Conservation (phyloP, 2,797 vertebrate genomes). For the Micrastur ruficollis region DNA sequence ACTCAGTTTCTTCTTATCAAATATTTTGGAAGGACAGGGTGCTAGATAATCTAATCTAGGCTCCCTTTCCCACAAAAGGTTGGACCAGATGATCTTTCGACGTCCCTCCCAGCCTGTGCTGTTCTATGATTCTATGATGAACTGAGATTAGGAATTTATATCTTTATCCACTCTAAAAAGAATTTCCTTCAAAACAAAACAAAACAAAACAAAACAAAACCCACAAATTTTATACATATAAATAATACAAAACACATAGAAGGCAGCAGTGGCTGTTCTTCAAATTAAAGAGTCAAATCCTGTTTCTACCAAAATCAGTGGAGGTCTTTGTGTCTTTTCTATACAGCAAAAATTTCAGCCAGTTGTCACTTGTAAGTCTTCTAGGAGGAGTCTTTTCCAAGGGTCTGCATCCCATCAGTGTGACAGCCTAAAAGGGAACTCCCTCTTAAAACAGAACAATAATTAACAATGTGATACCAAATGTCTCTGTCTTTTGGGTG, state of each 20-base stretch:
- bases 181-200: background rate
- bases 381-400: background rate
- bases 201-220: fast-evolving
- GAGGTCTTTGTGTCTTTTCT: background rate
- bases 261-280: background rate
- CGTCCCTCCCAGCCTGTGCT: background rate
- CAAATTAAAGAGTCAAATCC: background rate
- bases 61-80: background rate
- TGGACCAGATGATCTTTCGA: background rate
- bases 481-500: background rate
- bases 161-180: background rate
- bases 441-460: background rate
- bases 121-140: background rate
- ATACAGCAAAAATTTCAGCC: background rate
- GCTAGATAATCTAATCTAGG: background rate
- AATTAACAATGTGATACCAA: background rate
- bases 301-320: background rate
- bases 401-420: background rate
- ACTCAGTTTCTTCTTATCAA: background rate
- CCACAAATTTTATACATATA: background rate
- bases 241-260: background rate
- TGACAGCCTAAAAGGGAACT: background rate
- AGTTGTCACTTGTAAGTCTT: background rate
- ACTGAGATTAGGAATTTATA: background rate
- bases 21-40: background rate